These are phyloP conservation scores for Oryzias sinensis DNA, from an alignment of 2,797 vertebrate species.

Conservation along the genomic window DNA sequence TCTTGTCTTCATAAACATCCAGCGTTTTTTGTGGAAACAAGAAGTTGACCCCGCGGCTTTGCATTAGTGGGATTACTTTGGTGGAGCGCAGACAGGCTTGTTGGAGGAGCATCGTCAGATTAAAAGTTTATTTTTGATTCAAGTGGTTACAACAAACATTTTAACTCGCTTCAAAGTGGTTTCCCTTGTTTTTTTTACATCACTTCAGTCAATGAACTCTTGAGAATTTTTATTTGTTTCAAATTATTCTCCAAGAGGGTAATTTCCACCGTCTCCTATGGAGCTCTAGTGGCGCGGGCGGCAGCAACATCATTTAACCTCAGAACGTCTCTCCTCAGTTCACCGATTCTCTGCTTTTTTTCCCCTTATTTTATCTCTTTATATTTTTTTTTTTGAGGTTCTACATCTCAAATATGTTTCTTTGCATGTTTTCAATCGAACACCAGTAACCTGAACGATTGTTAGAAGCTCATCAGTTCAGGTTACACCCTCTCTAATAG, in stretches of 20 bases:
- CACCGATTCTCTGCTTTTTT: slow-evolving; percentile 75
- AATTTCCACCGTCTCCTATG: slow-evolving; percentile 54
- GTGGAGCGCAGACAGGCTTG: slow-evolving; percentile 35
- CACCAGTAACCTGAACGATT: too few species aligned
- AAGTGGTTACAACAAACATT: neutral
- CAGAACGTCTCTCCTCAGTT: slow-evolving; percentile 59
- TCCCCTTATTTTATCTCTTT: slow-evolving; percentile 55
- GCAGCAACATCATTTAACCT: slow-evolving; percentile 72
- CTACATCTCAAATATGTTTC: too few species aligned
- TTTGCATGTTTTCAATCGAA: too few species aligned
- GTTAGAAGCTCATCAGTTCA: too few species aligned
- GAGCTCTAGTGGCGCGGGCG: slow-evolving; percentile 45
- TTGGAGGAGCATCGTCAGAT: slow-evolving; percentile 24
- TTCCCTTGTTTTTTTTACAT: too few species aligned
- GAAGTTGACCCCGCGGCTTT: slow-evolving; percentile 69
- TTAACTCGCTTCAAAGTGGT: neutral
- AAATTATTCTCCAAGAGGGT: slow-evolving; percentile 27
- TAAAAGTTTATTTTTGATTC: slow-evolving; percentile 7
- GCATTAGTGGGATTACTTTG: slow-evolving; percentile 61
- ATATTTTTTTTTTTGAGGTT: too few species aligned
- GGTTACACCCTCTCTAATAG: too few species aligned
- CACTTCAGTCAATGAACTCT: neutral
- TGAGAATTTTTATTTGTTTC: slow-evolving; percentile 21
- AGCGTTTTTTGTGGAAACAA: slow-evolving; percentile 60
- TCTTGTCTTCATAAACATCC: slow-evolving; percentile 77